phyloP scores from a whole-genome alignment of 2,113 vertebrate species.

The Zosterops borbonicus region DNA sequence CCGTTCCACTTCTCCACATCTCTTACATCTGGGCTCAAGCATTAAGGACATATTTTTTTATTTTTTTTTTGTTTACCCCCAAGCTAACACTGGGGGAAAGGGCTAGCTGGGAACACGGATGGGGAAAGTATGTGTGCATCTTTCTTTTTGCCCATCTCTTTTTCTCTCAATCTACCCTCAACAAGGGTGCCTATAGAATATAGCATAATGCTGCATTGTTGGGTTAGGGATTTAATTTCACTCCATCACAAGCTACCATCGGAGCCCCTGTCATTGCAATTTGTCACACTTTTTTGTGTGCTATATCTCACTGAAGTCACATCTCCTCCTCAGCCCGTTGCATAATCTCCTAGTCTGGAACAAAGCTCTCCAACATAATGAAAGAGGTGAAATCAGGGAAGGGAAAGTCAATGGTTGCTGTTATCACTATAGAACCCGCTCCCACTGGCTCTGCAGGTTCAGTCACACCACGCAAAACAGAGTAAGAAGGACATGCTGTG shows the following conservation, averaged over 20 bases:
- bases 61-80: not conserved
- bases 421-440: conserved; percentile 61
- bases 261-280: conserved; percentile 78
- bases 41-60: not conserved
- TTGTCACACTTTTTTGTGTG: conserved; percentile 82
- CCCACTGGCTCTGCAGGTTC: conserved; percentile 60
- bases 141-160: conserved; percentile 61
- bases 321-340: conserved; percentile 55
- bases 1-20: not conserved
- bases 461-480: conserved; percentile 48
- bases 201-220: conserved; percentile 79
- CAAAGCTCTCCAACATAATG: conserved; percentile 73
- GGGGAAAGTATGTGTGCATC: conserved; percentile 62
- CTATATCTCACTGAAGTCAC: conserved; percentile 80
- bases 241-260: conserved; percentile 78
- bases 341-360: conserved; percentile 75
- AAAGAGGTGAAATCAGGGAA: conserved; percentile 69
- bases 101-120: conserved; percentile 12
- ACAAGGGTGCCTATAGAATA: conserved; percentile 80
- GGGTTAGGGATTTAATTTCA: conserved; percentile 79
- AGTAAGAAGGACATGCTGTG: conserved; percentile 59
- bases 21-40: not conserved
- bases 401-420: conserved; percentile 69
- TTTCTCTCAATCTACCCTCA: conserved; percentile 78
- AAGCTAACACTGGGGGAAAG: not conserved